Conservation (phyloP, 2,888 invertebrate species). For the Plagodis dolabraria region DNA sequence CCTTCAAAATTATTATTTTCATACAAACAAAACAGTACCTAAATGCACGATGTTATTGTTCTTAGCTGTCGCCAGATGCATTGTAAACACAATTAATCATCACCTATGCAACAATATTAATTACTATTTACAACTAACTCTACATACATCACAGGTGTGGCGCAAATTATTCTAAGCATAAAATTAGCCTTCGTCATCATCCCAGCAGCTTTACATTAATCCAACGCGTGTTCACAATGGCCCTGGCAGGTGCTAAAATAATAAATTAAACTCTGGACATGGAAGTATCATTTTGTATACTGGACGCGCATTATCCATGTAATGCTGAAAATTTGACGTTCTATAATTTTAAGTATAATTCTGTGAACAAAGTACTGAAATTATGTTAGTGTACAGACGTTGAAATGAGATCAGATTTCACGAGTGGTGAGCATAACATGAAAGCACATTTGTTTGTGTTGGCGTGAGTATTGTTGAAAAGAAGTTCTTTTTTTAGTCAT, state of each 20-base stretch:
- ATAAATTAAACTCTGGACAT: conserved; percentile 23
- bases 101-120: conserved; percentile 13
- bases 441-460: no score
- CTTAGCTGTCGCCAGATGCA: background rate
- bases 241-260: conserved; percentile 33
- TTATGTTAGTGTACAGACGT: background rate
- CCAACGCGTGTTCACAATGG: conserved; percentile 29
- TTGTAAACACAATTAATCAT: conserved; percentile 6
- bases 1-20: no score
- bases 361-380: background rate
- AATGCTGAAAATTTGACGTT: no score
- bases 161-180: conserved; percentile 27
- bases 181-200: conserved; percentile 24
- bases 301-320: background rate
- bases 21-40: no score
- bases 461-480: no score
- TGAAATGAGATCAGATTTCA: no score
- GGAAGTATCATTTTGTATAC: conserved; percentile 19
- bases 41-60: no score
- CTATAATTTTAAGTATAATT: background rate
- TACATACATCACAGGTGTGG: conserved; percentile 14
- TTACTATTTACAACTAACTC: conserved; percentile 4
- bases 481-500: no score
- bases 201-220: conserved; percentile 30
- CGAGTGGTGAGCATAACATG: no score